A percentile compares a stretch with the other conserved stretches of the same genome.
These are phyloP conservation scores for Leuctra nigra DNA, from an alignment of 2,888 invertebrate genomes.

Conservation along the genomic window DNA sequence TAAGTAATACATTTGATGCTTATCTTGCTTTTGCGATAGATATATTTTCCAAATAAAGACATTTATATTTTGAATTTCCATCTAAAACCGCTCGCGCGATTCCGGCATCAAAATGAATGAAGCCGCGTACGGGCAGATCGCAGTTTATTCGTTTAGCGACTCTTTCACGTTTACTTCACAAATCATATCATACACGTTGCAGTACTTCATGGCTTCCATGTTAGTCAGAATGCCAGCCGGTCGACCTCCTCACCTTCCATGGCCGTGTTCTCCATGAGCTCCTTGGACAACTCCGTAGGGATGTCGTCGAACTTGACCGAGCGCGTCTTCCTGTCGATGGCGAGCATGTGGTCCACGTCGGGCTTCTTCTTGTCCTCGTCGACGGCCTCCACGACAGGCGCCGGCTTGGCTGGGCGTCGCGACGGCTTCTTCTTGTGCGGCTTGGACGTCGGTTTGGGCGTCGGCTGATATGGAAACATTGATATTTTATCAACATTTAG, in stretches of 20 bases:
- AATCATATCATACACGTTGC: too few relatives aligned
- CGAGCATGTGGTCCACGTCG: not conserved
- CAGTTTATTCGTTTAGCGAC: not conserved
- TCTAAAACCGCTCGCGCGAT: too few relatives aligned
- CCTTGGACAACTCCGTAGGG: conserved; percentile 52
- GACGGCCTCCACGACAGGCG: conserved; percentile 32
- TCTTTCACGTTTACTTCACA: too few relatives aligned
- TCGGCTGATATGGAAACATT: too few relatives aligned
- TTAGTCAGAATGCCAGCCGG: too few relatives aligned
- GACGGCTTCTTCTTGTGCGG: conserved; percentile 36
- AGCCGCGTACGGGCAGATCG: not conserved
- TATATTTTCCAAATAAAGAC: too few relatives aligned
- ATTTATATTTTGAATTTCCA: too few relatives aligned
- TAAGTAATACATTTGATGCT: too few relatives aligned
- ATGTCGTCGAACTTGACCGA: conserved; percentile 43
- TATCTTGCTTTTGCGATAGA: too few relatives aligned
- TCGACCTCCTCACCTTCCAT: conserved; percentile 14
- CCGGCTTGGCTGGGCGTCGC: too few relatives aligned
- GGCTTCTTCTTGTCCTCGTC: conserved; percentile 29
- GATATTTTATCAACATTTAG: too few relatives aligned
- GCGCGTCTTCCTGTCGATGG: conserved; percentile 17
- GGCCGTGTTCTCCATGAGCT: conserved; percentile 47
- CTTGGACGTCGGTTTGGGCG: conserved; percentile 8
- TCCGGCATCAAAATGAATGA: not conserved
- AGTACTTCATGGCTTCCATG: too few relatives aligned